Conservation (phyloP, 2,797 vertebrate species). For the Lutjanus campechanus region DNA sequence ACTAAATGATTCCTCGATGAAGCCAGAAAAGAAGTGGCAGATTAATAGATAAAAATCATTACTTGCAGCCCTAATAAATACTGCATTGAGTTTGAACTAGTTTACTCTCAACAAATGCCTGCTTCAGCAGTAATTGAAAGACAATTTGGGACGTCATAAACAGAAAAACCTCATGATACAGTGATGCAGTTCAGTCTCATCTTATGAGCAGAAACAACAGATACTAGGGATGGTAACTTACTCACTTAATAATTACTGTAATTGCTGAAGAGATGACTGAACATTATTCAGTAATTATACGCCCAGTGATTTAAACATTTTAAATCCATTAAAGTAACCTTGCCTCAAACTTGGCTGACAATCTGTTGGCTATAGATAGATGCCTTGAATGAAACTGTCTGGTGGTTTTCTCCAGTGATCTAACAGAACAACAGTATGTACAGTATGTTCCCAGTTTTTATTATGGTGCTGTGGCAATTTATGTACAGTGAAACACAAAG, state of each 20-base stretch:
- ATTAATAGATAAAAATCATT: background rate
- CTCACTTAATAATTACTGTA: background rate
- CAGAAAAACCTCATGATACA: background rate
- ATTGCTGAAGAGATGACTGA: conserved; percentile 2
- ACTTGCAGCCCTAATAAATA: background rate
- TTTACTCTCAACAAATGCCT: background rate
- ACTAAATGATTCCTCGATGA: background rate
- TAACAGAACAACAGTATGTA: background rate
- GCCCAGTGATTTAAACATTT: conserved; percentile 3
- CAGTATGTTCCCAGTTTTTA: conserved; percentile 7
- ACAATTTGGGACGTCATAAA: background rate
- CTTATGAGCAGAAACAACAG: background rate
- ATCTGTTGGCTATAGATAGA: background rate
- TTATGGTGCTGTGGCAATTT: conserved; percentile 18
- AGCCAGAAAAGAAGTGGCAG: too few species aligned
- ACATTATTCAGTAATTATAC: background rate
- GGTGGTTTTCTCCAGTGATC: conserved; percentile 6
- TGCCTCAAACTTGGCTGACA: background rate
- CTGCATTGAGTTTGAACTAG: background rate
- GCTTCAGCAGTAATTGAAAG: background rate
- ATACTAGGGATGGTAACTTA: background rate
- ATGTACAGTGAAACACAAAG: conserved; percentile 56
- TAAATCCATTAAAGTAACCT: background rate
- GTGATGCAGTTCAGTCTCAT: background rate
- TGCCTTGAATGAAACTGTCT: conserved; percentile 8